Evolutionary conservation across 2,797 vertebrate species (phyloP).

Genomic region (Hephaestus fuliginosus): DNA sequence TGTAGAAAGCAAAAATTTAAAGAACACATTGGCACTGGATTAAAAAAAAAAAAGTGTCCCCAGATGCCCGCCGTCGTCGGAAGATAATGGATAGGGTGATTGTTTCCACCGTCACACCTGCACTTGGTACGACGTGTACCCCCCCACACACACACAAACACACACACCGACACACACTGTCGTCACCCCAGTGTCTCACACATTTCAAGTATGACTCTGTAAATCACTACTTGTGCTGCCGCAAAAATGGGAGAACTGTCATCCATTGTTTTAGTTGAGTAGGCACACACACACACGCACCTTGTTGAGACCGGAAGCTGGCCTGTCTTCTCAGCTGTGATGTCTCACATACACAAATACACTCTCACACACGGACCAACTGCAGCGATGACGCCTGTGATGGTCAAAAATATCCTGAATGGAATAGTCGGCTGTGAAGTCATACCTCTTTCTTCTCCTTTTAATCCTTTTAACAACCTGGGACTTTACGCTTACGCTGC

Average conservation of each 20-base stretch:
- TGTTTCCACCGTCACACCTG: conserved; percentile 47
- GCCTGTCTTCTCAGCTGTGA: conserved; percentile 74
- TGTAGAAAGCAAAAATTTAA: not conserved
- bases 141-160: conserved; percentile 13
- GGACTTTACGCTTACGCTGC: conserved; percentile 30
- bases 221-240: conserved; percentile 65
- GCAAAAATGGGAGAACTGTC: conserved; percentile 59
- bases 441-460: conserved; percentile 47
- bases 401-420: conserved; percentile 72
- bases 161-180: conserved; percentile 14
- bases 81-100: conserved; percentile 33
- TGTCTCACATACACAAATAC: conserved; percentile 73
- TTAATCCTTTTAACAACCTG: conserved; percentile 29
- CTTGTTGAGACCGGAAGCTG: conserved; percentile 61
- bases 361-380: conserved; percentile 68
- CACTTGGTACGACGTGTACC: conserved; percentile 12
- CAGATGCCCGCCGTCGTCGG: not conserved
- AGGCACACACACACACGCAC: conserved; percentile 40
- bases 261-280: conserved; percentile 65
- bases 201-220: conserved; percentile 54
- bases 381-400: conserved; percentile 73
- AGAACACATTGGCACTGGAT: not conserved
- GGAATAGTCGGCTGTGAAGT: conserved; percentile 54
- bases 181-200: conserved; percentile 44
- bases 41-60: not conserved